Base-by-base conservation (phyloP, 2,888 invertebrate species). In the Peribatodes rhomboidaria region DNA sequence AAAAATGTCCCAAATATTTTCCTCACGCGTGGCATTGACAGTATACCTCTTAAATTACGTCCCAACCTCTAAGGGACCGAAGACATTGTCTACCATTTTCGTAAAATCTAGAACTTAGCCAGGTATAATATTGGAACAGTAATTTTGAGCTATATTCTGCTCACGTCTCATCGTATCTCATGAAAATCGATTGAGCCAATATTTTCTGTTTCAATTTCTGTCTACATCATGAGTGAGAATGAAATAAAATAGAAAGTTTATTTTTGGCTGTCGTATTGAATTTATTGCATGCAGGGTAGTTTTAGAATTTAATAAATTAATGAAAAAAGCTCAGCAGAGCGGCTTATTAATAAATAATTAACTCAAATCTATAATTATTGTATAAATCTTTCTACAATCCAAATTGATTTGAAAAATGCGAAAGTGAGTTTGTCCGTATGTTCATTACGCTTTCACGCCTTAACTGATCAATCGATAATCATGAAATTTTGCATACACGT, bases 121-220 rank as follows among this genome's bases (percentile, higher is more conserved):
- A 49, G 47, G 47, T 44, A 13, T 22, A 47, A 11, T 39, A 13
- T 27, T 37, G 14, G 14, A 31, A 13, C 27, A 8, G 41, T 49
- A 47, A 49, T 47, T 47, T 16, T 3, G n/a, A 18, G 11, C 4
- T 20, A 20, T 49, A 59, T 52, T 42, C 47, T 9, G 9, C 1
- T 6, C 55, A 55, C 61, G 61, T 55, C 20, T 33, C 20, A 8
- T 18, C 47, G 39, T 47, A 27, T 31, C 18, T 61, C 20, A 39
- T 18, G 27, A 46, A 61, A 47, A 61, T 61, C 39, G 46, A 47
- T 44, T 27, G 52, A 59, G 20, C 20, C 44, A 52, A 59, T 59
- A 59, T 59, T 59, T 52, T 50, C 33, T 44, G 20, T 55, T 42
- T 42, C 59, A 44, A 52, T 52, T 35, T 52, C 52, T 52, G 20